Evolutionary conservation across 2,113 vertebrate genomes (phyloP).

Genomic region (Clupea harengus): DNA sequence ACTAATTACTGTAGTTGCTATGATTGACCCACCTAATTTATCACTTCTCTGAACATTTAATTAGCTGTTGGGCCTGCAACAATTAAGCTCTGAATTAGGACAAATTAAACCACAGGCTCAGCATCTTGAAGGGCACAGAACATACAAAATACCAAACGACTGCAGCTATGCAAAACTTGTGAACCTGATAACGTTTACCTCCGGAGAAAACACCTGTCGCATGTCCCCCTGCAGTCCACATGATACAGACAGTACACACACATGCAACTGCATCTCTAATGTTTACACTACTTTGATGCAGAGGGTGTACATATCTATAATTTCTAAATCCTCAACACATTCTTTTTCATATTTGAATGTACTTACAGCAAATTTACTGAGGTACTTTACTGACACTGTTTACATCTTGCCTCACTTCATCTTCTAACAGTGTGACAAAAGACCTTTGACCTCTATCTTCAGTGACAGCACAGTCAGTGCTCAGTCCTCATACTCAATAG

Average conservation of each 20-base stretch:
- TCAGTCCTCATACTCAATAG: no score
- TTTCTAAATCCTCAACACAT: no score
- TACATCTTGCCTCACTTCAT: background rate
- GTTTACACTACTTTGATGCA: no score
- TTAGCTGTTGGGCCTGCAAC: constrained; percentile 78
- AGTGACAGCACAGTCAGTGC: background rate
- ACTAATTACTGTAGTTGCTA: constrained; percentile 79
- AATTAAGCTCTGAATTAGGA: constrained; percentile 79
- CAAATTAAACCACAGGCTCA: constrained; percentile 76
- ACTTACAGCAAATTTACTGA: background rate
- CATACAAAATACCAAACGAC: constrained; percentile 26
- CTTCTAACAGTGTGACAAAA: background rate
- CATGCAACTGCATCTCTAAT: no score
- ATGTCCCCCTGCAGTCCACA: background rate
- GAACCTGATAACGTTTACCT: background rate
- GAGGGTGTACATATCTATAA: no score
- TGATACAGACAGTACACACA: no score
- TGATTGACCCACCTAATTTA: constrained; percentile 80
- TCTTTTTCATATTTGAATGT: no score
- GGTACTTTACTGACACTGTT: background rate
- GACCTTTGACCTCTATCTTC: background rate
- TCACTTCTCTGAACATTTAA: constrained; percentile 86
- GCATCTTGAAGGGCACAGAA: constrained; percentile 68
- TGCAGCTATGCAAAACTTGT: constrained; percentile 19
- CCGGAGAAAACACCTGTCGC: constrained; percentile 4